A percentile compares a stretch with the other conserved stretches of the same genome.
phyloP scores from a whole-genome alignment of 2,113 vertebrate genomes.

The Lanius collurio region DNA sequence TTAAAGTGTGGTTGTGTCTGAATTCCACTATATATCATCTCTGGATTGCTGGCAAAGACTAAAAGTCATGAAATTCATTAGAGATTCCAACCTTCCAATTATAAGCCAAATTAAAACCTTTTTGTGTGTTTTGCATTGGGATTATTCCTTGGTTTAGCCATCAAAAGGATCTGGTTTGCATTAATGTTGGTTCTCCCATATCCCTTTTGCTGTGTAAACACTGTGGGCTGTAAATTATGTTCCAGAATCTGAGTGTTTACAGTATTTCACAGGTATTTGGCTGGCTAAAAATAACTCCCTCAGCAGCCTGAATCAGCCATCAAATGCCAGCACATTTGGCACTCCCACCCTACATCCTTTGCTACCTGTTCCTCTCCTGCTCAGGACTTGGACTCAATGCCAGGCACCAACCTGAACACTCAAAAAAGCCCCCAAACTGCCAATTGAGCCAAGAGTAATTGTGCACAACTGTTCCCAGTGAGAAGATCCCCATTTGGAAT shows the following conservation, averaged over 20 bases:
- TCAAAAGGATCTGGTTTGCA: not conserved
- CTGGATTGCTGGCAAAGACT: not conserved
- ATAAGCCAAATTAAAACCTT: not conserved
- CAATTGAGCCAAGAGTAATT: not conserved
- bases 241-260: not conserved
- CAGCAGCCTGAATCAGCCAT: not conserved
- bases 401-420: not conserved
- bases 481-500: not conserved
- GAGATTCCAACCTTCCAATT: not conserved
- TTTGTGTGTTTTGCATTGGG: no score
- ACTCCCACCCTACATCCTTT: not conserved
- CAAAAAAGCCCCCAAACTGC: not conserved
- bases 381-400: accelerated
- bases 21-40: not conserved
- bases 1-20: not conserved
- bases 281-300: not conserved
- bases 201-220: not conserved
- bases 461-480: not conserved
- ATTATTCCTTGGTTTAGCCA: not conserved
- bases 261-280: not conserved
- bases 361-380: not conserved
- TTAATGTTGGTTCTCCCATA: not conserved
- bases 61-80: not conserved
- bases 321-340: not conserved
- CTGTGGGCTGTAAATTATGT: not conserved